These are phyloP conservation scores for Agonopterix heracliana DNA, from an alignment of 2,888 invertebrate genomes.

Conservation along the genomic window DNA sequence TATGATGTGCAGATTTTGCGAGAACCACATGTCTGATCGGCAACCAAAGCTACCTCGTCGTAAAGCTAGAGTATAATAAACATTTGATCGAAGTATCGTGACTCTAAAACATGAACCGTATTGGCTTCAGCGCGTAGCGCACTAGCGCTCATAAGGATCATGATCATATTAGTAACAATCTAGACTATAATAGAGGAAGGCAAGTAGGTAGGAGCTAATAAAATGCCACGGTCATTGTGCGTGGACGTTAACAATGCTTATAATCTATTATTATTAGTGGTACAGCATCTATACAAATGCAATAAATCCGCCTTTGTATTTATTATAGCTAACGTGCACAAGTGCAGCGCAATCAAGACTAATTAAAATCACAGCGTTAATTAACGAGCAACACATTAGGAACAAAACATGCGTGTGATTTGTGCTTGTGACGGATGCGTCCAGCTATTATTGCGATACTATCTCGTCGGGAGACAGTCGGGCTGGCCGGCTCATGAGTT, in stretches of 20 bases:
- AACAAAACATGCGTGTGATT: neutral
- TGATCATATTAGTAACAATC: slow-evolving; percentile 21
- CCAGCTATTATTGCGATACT: neutral
- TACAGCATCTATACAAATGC: neutral
- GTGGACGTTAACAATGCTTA: slow-evolving; percentile 9
- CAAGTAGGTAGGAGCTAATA: slow-evolving; percentile 23
- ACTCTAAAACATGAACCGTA: slow-evolving; percentile 7
- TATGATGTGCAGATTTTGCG: slow-evolving; percentile 5
- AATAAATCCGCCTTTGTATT: too few relatives aligned
- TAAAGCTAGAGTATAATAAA: slow-evolving; percentile 8
- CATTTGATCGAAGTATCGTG: neutral
- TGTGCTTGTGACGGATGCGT: slow-evolving; percentile 2
- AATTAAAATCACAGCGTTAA: slow-evolving; percentile 18
- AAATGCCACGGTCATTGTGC: slow-evolving; percentile 25
- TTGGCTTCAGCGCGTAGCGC: slow-evolving; percentile 37
- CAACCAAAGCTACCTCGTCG: slow-evolving; percentile 2
- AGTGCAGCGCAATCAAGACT: neutral
- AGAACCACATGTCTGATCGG: slow-evolving; percentile 4
- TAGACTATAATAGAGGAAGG: slow-evolving; percentile 22
- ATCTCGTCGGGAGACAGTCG: slow-evolving; percentile 1
- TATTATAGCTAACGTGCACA: too few relatives aligned
- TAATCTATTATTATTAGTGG: slow-evolving; percentile 7
- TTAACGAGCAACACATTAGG: slow-evolving; percentile 16
- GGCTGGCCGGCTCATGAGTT: slow-evolving; percentile 35
- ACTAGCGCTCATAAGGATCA: slow-evolving; percentile 24